Evolutionary conservation across 2,113 vertebrate genomes (phyloP), one percentile per base, ranked within the genome.

Genomic region (Pungitius pungitius): DNA sequence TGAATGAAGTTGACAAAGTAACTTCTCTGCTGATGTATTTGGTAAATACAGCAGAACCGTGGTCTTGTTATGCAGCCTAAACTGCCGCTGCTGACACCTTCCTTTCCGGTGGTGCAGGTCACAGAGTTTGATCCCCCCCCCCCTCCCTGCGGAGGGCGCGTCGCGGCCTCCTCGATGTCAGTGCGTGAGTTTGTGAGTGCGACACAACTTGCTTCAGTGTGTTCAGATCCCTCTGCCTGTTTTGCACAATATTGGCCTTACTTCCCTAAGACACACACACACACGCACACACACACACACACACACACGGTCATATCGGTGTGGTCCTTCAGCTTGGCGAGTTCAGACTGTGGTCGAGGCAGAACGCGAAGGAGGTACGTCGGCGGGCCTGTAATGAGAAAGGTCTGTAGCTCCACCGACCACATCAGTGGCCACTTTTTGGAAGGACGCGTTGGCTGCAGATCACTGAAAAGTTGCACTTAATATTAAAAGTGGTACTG

Each of bases 371-470:
- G 57, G 1, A 85, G 54, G 55, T 47, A 56, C 0, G 17, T 66
- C 5, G 42, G 67, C 39, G 8, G 26, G 18, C 47, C 56, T 20
- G 39, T 74, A 83, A 74, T 85, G 67, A 85, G 55, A 76, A 69
- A 66, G 35, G 52, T 73, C 67, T 85, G 59, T 49, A 51, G 24
- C 39, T 73, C 43, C 27, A 8, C 9, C 5, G 45, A 75, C 80
- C 84, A 82, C 81, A 84, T 81, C 71, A 75, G 33, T n/a, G 65
- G 35, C 26, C 45, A 56, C 40, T 55, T n/a, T n/a, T n/a, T 70
- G 70, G 58, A 57, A 55, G 69, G 76, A 51, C 65, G 42, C 24
- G 27, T 33, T 74, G 64, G 40, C 65, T 58, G 40, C 30, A 70
- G 49, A 72, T 51, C 67, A 30, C 43, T 39, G 64, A 73, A 73